Evolutionary conservation across 2,113 vertebrate genomes (phyloP).

Genomic region (Cervus canadensis): DNA sequence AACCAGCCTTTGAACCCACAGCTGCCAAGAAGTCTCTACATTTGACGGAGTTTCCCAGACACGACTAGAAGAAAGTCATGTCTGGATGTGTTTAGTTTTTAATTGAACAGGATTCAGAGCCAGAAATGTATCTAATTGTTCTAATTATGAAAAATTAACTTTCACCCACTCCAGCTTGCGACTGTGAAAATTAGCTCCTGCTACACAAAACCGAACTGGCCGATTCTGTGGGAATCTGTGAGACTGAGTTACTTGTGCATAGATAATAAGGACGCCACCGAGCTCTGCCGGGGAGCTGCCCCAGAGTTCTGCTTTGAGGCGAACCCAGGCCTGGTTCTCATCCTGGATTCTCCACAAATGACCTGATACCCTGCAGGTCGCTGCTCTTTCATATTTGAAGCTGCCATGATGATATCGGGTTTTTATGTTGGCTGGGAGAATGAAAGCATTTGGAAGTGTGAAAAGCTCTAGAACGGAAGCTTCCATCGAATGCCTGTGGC

Average conservation of each 20-base stretch:
- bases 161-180: neutral
- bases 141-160: neutral
- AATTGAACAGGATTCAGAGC: neutral
- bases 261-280: neutral
- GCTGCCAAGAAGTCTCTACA: neutral
- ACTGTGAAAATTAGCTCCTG: neutral
- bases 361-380: too few relatives aligned
- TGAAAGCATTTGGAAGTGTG: neutral
- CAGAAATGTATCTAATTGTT: neutral
- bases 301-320: neutral
- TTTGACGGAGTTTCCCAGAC: neutral
- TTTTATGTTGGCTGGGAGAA: neutral
- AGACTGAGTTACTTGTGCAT: neutral
- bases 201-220: neutral
- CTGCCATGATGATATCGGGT: neutral
- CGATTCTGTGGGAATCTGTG: too few relatives aligned
- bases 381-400: neutral
- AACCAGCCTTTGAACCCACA: neutral
- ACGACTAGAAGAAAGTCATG: neutral
- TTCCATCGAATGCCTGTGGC: neutral
- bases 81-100: neutral
- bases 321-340: neutral
- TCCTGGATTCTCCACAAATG: neutral
- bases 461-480: neutral
- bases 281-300: neutral